phyloP scores from a whole-genome alignment of 1,140 invertebrate species.

The Belonocnema kinseyi region DNA sequence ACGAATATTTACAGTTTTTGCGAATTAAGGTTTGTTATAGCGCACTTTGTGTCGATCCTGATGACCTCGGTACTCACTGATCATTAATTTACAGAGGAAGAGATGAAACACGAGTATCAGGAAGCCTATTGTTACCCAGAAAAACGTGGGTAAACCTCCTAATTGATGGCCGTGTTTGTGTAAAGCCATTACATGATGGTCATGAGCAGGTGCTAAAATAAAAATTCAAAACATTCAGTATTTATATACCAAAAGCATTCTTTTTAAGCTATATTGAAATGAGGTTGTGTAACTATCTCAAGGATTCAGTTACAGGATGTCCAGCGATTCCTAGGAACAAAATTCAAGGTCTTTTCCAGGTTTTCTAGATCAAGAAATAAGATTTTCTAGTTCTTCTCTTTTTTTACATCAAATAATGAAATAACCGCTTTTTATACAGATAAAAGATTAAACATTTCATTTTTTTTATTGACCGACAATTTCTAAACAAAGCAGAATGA shows the following conservation, averaged over 20 bases:
- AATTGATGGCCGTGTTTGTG: conserved; percentile 94
- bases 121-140: conserved; percentile 94
- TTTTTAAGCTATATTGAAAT: no score
- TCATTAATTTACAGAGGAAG: conserved; percentile 95
- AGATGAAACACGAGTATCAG: conserved; percentile 95
- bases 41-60: conserved; percentile 80
- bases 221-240: conserved; percentile 22
- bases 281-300: no score
- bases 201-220: conserved; percentile 90
- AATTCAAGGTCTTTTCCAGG: no score
- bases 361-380: no score
- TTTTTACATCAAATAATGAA: no score
- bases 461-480: no score
- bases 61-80: conserved; percentile 90
- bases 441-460: no score
- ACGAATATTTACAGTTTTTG: conserved; percentile 9
- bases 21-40: conserved; percentile 80
- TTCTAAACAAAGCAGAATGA: no score
- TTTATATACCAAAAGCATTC: no score
- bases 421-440: no score
- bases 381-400: no score
- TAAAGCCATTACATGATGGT: conserved; percentile 92
- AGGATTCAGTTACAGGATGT: no score
- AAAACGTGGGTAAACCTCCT: conserved; percentile 92
- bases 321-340: not conserved